Evolutionary conservation across 2,888 invertebrate genomes (phyloP), one percentile per base, ranked within the genome.

Genomic region (Spatulosminthurus flaviceps): DNA sequence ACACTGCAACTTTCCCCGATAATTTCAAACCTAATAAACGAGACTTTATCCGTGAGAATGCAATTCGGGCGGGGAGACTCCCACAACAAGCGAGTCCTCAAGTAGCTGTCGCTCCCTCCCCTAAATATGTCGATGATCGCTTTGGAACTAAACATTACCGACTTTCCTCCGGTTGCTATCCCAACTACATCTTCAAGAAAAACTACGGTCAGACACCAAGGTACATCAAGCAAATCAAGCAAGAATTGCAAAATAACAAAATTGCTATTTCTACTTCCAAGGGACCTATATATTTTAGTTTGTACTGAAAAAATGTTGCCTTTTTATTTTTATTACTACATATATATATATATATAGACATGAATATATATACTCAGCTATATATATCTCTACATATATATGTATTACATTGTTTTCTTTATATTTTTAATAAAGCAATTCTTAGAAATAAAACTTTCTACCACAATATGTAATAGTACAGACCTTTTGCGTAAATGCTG

Each of bases 81-180:
- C 67, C 28, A 21, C 41, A n/a, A n/a, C n/a, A n/a, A n/a, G n/a
- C n/a, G n/a, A 22, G 41, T 22, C 16, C 22, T 24, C 1, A n/a
- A n/a, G n/a, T n/a, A n/a, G n/a, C n/a, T n/a, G n/a, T 51, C 24
- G 24, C 26, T 24, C 72, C 43, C 19, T 1, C 72, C 19, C 43
- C 43, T 1, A 72, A 41, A 72, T 72, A 43, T 43, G 72, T 72
- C 21, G 72, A 72, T 72, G 72, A 72, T 22, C 42, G 72, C 21
- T 72, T 72, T 24, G 72, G 72, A 43, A 72, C 72, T 22, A 72
- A 51, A 22, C 72, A 72, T 26, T 72, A 24, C n/a, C 41, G 41
- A 1, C 22, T 51, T 1, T 41, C 72, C 0, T 70, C 70, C 7
- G 70, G 70, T 11, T 70, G 22, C 34, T 34, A 70, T n/a, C 42